These are phyloP conservation scores for Aphelocoma coerulescens DNA, from an alignment of 2,113 vertebrate species.

Conservation along the genomic window DNA sequence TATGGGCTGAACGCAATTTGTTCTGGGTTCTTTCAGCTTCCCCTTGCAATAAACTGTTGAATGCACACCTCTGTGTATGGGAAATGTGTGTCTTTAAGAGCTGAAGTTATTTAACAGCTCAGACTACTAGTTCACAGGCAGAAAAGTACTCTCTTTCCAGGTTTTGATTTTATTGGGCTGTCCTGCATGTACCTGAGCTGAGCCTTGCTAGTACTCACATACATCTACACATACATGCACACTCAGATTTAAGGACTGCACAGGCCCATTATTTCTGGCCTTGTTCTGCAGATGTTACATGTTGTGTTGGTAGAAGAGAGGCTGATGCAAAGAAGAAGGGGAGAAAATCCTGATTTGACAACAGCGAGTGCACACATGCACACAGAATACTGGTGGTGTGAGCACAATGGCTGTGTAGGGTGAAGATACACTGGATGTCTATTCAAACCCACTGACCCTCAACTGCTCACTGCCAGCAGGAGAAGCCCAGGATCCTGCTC, in stretches of 20 bases:
- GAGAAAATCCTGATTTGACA: neutral
- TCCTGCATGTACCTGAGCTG: neutral
- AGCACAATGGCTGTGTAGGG: rapidly evolving
- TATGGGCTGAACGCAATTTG: conserved; percentile 65
- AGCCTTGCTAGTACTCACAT: neutral
- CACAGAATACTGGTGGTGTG: neutral
- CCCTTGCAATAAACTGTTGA: conserved; percentile 58
- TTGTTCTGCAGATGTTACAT: neutral
- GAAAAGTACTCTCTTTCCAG: conserved; percentile 43
- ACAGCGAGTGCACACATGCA: rapidly evolving
- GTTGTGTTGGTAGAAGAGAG: neutral
- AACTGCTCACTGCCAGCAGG: neutral
- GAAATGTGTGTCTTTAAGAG: conserved; percentile 50
- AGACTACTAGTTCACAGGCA: conserved; percentile 57
- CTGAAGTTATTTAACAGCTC: conserved; percentile 60
- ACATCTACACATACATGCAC: rapidly evolving
- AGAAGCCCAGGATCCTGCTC: neutral
- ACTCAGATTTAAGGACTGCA: neutral
- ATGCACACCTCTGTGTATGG: conserved; percentile 55
- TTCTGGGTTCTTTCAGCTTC: conserved; percentile 65
- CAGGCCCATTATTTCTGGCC: neutral
- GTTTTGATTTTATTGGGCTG: conserved; percentile 39
- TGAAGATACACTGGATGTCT: neutral
- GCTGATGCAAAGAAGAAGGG: neutral
- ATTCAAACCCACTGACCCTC: neutral